Percentiles rank a stretch among this genome's conserved stretches.
These are phyloP conservation scores for Azemiops feae DNA, from an alignment of 2,113 vertebrate species.

Conservation along the genomic window DNA sequence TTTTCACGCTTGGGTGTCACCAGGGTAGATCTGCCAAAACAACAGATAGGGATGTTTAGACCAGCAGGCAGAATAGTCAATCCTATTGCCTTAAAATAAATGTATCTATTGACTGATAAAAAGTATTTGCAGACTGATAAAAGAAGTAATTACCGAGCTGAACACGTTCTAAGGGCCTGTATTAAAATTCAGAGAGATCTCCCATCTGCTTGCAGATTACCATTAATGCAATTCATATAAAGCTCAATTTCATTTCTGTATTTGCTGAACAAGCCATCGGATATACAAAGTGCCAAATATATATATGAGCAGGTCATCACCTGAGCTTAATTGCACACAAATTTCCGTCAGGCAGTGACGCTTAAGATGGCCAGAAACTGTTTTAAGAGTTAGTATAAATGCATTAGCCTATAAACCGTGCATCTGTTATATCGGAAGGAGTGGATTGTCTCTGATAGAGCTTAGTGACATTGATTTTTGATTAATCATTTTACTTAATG, in stretches of 20 bases:
- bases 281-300: slow-evolving; percentile 72
- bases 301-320: slow-evolving; percentile 65
- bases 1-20: slow-evolving; percentile 44
- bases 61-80: slow-evolving; percentile 49
- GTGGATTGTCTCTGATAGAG: slow-evolving; percentile 72
- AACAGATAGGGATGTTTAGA: slow-evolving; percentile 50
- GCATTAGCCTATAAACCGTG: slow-evolving; percentile 74
- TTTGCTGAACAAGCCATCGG: slow-evolving; percentile 66
- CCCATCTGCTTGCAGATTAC: slow-evolving; percentile 67
- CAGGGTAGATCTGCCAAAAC: slow-evolving; percentile 53
- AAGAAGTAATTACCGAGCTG: slow-evolving; percentile 56
- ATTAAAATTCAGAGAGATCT: slow-evolving; percentile 64
- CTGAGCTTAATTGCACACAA: slow-evolving; percentile 73
- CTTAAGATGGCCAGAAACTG: slow-evolving; percentile 64
- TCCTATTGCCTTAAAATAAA: slow-evolving; percentile 56
- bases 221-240: slow-evolving; percentile 72
- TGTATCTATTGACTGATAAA: slow-evolving; percentile 45
- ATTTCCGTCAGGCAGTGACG: slow-evolving; percentile 68
- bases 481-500: slow-evolving; percentile 77
- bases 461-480: slow-evolving; percentile 76
- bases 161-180: slow-evolving; percentile 61
- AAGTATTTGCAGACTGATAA: slow-evolving; percentile 66
- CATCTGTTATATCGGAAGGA: slow-evolving; percentile 65
- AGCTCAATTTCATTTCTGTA: slow-evolving; percentile 72
- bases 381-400: slow-evolving; percentile 72